Base-by-base conservation (phyloP, 1,140 invertebrate genomes). In the Agrilus planipennis region DNA sequence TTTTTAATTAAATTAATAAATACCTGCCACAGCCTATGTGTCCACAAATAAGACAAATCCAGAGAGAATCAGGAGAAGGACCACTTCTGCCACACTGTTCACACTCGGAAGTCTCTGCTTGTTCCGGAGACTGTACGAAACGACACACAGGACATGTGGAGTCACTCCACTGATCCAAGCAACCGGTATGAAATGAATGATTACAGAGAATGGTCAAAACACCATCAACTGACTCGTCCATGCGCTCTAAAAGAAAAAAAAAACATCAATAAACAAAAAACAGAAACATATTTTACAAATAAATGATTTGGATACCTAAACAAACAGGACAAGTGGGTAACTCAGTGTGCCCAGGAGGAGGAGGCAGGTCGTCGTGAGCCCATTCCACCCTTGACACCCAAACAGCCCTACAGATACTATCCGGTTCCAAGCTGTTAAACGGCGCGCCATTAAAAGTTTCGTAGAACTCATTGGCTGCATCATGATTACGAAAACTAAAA, bases 1-100 rank as follows among this genome's bases (percentile, higher is more conserved):
- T 16, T 34, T 34, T 89, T 68, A 32, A 15, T 34, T 7, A 20
- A 29, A 20, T 31, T 41, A 46, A 59, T n/a, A n/a, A n/a, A n/a
- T n/a, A n/a, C 32, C 58, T 46, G 11, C 92, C 91, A 69, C 96
- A 99, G 23, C 95, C 96, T 30, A 99, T 82, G 65, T 98, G 86
- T 10, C 95, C 96, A 67, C 96, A 99, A 46, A 99, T 94, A 12
- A 99, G 67, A 64, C 96, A 99, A 48, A 99, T 97, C 96, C 96
- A 99, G 1, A 99, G 66, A 45, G 88, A 86, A 60, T 93, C 83
- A 0, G 69, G 57, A 68, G 55, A 57, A 16, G 49, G 49, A 1
- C 42, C 41, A 16, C 35, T 41, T 43, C 49, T 47, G 11, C 55
- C 60, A 43, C 60, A 62, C 20, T 46, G 37, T 39, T 59, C 58